Base-by-base conservation (phyloP, 2,113 vertebrate genomes). In the Daubentonia madagascariensis region DNA sequence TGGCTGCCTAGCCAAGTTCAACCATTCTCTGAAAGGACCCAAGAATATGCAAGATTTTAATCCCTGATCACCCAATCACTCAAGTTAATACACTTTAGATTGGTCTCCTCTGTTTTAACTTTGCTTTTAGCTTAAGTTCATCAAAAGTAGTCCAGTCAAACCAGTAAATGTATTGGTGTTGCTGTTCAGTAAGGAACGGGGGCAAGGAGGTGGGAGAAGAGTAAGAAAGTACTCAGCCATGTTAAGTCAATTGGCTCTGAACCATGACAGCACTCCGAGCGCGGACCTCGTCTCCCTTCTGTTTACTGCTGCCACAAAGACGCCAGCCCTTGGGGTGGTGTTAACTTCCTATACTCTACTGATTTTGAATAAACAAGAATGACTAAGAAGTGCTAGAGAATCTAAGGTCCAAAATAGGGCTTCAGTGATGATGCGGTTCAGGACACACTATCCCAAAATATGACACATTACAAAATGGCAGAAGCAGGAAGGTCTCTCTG, bases 21-120 rank as follows among this genome's bases (percentile, higher is more conserved):
- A 40, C 1, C 20, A 12, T 78, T 63, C 23, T 59, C 37, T 30
- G 70, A 1, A 57, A 0, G 61, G 16, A 32, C 35, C 25, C 30
- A 3, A 0, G 37, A 40, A 37, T 5, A 0, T 5, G 2, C 0
- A 6, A 54, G 54, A 84, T 73, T 63, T 65, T 84, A 84, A 78
- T 78, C 22, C 37, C 6, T 1, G 45, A 78, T 65, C 43, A 57
- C 6, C 25, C 13, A 12, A 12, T 5, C 45, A 22, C 43, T 57
- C 52, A 78, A 57, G 35, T 63, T 25, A 84, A 61, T 4, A 25
- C 12, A 43, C 1, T 22, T 76, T 7, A 63, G 4, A 5, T 73
- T 57, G 16, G 50, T 35, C 11, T 63, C 52, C 6, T 85, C 54
- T 65, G 63, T 61, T 83, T 59, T 17, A 78, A 83, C 35, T 75